These are phyloP conservation scores for Petrolisthes manimaculis DNA, from an alignment of 2,888 invertebrate species.

Conservation along the genomic window DNA sequence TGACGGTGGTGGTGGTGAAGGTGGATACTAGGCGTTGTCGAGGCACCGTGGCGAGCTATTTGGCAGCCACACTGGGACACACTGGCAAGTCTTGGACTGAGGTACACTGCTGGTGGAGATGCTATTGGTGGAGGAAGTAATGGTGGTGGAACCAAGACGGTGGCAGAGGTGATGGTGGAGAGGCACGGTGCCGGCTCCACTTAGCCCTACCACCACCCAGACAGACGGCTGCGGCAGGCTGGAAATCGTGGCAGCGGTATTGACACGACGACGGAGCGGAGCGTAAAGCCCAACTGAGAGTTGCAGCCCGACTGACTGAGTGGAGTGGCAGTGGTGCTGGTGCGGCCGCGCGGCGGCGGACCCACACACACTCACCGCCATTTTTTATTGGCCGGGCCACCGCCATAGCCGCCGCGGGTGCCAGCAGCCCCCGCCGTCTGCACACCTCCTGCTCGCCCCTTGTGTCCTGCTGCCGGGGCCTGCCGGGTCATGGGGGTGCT, in stretches of 20 bases:
- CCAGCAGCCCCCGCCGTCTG: constrained; percentile 54
- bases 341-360: constrained; percentile 34
- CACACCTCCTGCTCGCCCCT: constrained; percentile 38
- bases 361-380: constrained; percentile 59
- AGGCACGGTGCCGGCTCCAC: constrained; percentile 37
- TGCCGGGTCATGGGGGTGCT: constrained; percentile 36
- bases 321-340: constrained; percentile 15
- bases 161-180: constrained; percentile 36
- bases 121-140: constrained; percentile 14
- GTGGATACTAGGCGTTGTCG: constrained; percentile 60
- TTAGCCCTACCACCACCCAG: constrained; percentile 46
- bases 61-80: constrained; percentile 62
- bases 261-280: constrained; percentile 24
- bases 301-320: constrained; percentile 51
- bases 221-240: constrained; percentile 40
- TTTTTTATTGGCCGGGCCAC: constrained; percentile 62
- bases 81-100: constrained; percentile 43
- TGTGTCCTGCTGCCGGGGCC: constrained; percentile 40
- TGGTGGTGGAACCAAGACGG: constrained; percentile 10
- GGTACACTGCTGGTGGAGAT: constrained; percentile 28
- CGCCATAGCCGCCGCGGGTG: constrained; percentile 59
- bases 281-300: constrained; percentile 35
- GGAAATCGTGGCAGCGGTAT: constrained; percentile 43
- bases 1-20: constrained; percentile 58
- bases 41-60: constrained; percentile 64